phyloP scores from a whole-genome alignment of 2,888 invertebrate species.

The Amphipoea lucens region DNA sequence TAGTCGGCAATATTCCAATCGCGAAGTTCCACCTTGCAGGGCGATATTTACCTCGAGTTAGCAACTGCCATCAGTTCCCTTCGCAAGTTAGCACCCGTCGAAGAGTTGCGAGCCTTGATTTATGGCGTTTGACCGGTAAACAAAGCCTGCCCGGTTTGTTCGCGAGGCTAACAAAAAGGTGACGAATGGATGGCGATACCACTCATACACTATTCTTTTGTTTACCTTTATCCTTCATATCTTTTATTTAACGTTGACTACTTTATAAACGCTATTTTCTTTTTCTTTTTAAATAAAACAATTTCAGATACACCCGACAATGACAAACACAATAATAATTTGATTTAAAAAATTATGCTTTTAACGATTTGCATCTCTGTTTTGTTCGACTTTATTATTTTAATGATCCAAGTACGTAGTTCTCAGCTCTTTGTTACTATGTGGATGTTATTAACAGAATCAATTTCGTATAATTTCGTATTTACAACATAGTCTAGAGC shows the following conservation, averaged over 20 bases:
- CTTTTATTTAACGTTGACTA: background rate
- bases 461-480: no score
- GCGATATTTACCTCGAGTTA: slow-evolving; percentile 21
- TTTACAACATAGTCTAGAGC: background rate
- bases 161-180: slow-evolving; percentile 42
- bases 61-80: slow-evolving; percentile 35
- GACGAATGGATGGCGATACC: slow-evolving; percentile 37
- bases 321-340: background rate
- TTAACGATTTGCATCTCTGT: background rate
- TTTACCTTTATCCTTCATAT: background rate
- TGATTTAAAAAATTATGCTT: slow-evolving; percentile 3
- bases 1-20: slow-evolving; percentile 30
- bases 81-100: slow-evolving; percentile 55
- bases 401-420: background rate
- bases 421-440: background rate
- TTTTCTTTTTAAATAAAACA: background rate
- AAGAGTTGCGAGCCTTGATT: slow-evolving; percentile 57
- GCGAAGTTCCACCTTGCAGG: slow-evolving; percentile 11
- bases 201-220: slow-evolving; percentile 7
- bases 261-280: background rate
- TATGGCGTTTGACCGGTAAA: slow-evolving; percentile 61
- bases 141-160: slow-evolving; percentile 56
- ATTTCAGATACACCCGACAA: background rate
- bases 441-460: background rate
- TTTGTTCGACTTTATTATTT: slow-evolving; percentile 1